These are phyloP conservation scores for Saimiri boliviensis DNA, from an alignment of 2,113 vertebrate genomes.

Conservation along the genomic window DNA sequence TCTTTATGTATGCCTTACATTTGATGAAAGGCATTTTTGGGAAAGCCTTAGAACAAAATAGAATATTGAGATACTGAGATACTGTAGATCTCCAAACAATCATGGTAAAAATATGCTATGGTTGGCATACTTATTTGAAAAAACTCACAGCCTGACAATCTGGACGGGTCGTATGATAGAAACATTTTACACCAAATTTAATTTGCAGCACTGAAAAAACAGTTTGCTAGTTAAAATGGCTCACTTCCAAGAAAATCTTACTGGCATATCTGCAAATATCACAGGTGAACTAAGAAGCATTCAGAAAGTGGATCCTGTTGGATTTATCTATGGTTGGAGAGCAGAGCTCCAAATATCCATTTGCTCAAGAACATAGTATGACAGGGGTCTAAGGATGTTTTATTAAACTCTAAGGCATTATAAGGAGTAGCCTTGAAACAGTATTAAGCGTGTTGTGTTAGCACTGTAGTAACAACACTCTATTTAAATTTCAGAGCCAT, in stretches of 20 bases:
- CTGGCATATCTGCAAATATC: background rate
- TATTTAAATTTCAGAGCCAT: conserved; percentile 39
- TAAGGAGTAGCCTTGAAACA: background rate
- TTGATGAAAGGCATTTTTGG: background rate
- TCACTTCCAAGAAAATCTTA: background rate
- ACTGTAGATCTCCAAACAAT: background rate
- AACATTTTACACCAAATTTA: background rate
- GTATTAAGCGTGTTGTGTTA: background rate
- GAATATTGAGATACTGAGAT: background rate
- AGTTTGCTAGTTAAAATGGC: background rate
- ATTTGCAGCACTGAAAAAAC: background rate
- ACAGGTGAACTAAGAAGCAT: background rate
- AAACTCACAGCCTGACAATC: background rate
- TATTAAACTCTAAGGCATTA: background rate
- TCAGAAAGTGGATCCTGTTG: background rate
- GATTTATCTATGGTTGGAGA: background rate
- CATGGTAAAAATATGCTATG: background rate
- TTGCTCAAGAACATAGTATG: background rate
- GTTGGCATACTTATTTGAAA: background rate
- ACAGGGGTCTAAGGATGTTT: background rate
- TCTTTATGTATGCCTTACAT: background rate
- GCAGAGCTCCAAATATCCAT: background rate
- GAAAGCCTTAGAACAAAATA: background rate
- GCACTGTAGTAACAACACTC: background rate
- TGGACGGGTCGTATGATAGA: background rate